Evolutionary conservation across 2,888 invertebrate species (phyloP), one percentile per base, ranked within the genome.

Genomic region (Drosophila stalkeri): DNA sequence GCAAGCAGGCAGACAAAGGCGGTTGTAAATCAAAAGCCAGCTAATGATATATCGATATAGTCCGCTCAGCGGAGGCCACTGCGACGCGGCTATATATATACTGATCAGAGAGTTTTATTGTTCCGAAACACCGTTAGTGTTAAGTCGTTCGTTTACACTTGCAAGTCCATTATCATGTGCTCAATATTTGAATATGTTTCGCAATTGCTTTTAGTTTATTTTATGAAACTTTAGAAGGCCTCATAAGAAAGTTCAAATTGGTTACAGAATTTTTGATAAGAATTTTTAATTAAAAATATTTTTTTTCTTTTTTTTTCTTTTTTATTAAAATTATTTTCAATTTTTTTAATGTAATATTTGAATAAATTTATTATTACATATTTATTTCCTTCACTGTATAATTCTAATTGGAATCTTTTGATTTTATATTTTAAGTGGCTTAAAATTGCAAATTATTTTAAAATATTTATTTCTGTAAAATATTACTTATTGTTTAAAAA

Each of bases 1-100:
- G 52, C 77, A 35, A 70, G 55, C 44, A 81, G 41, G 70, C 73
- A 64, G 75, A 89, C 88, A 88, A 85, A 88, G 89, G 86, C 80
- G 88, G 87, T 75, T 89, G 88, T 87, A 89, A 84, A 84, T 84
- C 88, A 89, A 84, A 83, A 89, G 82, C 64, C 86, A 73, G 83
- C 86, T 85, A 85, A 85, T 85, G 84, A 90, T 85, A 85, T 90
- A 90, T 85, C 90, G 90, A 90, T 88, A 84, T 79, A 81, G 77
- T 72, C 57, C 62, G 55, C 81, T 52, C 63, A 60, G 72, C 68
- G 52, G 63, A 51, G 64, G 49, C 74, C 60, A 46, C 56, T 63
- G 72, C 56, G 20, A 23, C 44, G 55, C 70, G 72, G 72, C 75
- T 71, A 67, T 72, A 86, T 72, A 71, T 73, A 86, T 70, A 89